These are phyloP conservation scores for Diphyllodes magnificus DNA, from an alignment of 2,113 vertebrate genomes.

Conservation along the genomic window DNA sequence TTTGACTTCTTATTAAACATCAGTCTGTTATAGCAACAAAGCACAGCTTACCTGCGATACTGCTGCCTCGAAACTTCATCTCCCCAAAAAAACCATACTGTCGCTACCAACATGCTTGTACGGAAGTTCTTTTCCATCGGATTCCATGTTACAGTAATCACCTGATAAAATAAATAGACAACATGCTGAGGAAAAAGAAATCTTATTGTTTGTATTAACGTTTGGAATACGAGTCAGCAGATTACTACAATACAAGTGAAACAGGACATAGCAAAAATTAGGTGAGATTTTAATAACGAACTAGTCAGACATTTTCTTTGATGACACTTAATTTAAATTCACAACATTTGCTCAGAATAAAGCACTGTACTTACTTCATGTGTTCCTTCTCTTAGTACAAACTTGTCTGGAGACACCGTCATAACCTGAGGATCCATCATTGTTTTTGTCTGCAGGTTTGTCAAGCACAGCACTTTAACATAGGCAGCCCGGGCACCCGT, in stretches of 20 bases:
- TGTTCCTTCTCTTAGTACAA: conserved; percentile 86
- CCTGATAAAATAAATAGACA: conserved; percentile 62
- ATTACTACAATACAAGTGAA: neutral
- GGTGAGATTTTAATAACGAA: neutral
- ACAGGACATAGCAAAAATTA: neutral
- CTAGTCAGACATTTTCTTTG: neutral
- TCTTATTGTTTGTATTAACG: neutral
- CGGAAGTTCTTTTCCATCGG: conserved; percentile 42
- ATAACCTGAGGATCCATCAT: conserved; percentile 76
- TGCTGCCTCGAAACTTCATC: conserved; percentile 92
- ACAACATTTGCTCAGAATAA: neutral
- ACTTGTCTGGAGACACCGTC: conserved; percentile 87
- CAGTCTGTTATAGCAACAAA: neutral
- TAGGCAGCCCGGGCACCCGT: conserved; percentile 90
- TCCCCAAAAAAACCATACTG: conserved; percentile 87
- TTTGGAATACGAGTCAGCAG: neutral
- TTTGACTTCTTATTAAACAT: neutral
- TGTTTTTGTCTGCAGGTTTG: conserved; percentile 68
- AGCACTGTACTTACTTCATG: conserved; percentile 78
- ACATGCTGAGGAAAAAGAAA: neutral
- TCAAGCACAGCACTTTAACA: conserved; percentile 84
- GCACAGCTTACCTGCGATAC: conserved; percentile 80
- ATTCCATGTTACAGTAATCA: conserved; percentile 81
- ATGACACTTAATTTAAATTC: neutral
- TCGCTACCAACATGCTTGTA: conserved; percentile 68